Percentiles rank a stretch among this genome's conserved stretches.
phyloP scores from a whole-genome alignment of 2,113 vertebrate species.

The Aphyosemion australe region DNA sequence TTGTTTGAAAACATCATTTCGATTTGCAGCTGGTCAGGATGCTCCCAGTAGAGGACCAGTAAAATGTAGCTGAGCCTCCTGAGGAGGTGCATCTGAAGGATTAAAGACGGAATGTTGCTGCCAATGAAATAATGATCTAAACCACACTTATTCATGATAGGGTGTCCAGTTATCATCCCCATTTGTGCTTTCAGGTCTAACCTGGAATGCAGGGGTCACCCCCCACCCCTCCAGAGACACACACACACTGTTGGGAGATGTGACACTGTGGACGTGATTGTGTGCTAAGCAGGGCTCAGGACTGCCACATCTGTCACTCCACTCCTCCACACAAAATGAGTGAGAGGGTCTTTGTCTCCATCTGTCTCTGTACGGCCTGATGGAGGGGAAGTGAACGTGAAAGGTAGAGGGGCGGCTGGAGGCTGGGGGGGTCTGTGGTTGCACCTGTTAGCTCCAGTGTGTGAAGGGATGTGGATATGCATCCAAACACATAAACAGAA shows the following conservation, averaged over 20 bases:
- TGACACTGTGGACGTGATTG: slow-evolving; percentile 33
- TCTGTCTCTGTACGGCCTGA: neutral
- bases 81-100: no score
- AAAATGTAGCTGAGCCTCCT: no score
- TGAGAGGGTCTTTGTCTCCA: neutral
- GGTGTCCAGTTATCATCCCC: no score
- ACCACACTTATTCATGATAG: no score
- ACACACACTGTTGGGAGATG: slow-evolving; percentile 28
- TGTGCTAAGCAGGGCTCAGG: slow-evolving; percentile 39
- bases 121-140: no score
- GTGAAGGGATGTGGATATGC: neutral
- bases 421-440: neutral
- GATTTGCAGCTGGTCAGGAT: no score
- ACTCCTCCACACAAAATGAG: slow-evolving; percentile 3
- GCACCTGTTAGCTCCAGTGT: neutral
- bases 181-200: no score
- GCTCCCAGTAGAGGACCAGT: no score
- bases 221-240: no score
- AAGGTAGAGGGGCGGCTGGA: neutral
- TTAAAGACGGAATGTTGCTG: no score
- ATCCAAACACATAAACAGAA: neutral
- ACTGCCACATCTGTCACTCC: slow-evolving; percentile 60
- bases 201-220: no score
- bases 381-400: neutral
- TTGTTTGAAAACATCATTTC: no score